Conservation (phyloP, 2,888 invertebrate genomes). For the Polylopha cassiicola region DNA sequence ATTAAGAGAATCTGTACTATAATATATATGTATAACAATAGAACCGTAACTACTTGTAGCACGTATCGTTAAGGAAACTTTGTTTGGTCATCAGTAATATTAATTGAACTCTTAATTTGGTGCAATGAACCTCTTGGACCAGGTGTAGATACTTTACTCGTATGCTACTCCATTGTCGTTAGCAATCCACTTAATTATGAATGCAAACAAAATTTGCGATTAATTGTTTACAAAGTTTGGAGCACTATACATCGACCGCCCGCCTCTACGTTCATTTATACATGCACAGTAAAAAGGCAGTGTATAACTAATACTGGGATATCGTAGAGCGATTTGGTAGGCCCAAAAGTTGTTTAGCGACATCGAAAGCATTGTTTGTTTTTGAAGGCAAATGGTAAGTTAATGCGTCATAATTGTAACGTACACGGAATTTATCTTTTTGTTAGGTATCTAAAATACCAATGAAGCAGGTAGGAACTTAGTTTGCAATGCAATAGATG, state of each 20-base stretch:
- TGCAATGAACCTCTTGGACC: slow-evolving; percentile 30
- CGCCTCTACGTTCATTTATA: no score
- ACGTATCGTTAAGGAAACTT: slow-evolving; percentile 4
- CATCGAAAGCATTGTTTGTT: slow-evolving; percentile 21
- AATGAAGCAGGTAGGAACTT: no score
- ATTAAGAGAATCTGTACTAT: no score
- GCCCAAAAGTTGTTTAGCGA: slow-evolving; percentile 4
- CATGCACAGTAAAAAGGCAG: slow-evolving; percentile 4
- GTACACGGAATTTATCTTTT: slow-evolving; percentile 1
- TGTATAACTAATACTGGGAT: slow-evolving; percentile 7
- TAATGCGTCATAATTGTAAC: slow-evolving; percentile 13
- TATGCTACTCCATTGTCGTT: slow-evolving; percentile 26
- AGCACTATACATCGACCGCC: no score
- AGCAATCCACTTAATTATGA: slow-evolving; percentile 13
- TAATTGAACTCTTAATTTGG: slow-evolving; percentile 23
- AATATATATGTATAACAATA: no score
- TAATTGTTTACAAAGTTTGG: slow-evolving; percentile 5
- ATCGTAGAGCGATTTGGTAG: slow-evolving; percentile 2
- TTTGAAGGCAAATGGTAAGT: slow-evolving; percentile 11
- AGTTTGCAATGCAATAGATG: no score
- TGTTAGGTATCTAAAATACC: no score
- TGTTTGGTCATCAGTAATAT: slow-evolving; percentile 19
- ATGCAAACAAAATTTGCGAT: slow-evolving; percentile 20
- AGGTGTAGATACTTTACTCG: slow-evolving; percentile 29
- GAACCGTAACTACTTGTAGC: no score